Evolutionary conservation across 2,888 invertebrate species (phyloP).

Genomic region (Diachrysia chrysitis): DNA sequence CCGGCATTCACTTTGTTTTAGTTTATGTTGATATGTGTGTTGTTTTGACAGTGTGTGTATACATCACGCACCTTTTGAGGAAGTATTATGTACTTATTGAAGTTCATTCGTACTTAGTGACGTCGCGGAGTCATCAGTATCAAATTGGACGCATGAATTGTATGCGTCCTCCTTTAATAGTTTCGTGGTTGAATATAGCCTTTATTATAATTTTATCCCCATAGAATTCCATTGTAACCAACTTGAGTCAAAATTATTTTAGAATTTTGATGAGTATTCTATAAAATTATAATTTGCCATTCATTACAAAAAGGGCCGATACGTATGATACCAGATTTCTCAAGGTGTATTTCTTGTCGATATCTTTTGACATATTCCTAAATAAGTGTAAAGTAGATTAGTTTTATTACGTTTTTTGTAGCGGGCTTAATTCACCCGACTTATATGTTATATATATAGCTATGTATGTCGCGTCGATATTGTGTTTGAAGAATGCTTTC

Average conservation of each 20-base stretch:
- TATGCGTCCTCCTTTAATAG: slow-evolving; percentile 33
- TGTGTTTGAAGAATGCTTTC: slow-evolving; percentile 24
- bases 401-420: slow-evolving; percentile 64
- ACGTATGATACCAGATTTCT: slow-evolving; percentile 51
- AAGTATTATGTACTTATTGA: slow-evolving; percentile 69
- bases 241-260: not conserved
- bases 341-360: slow-evolving; percentile 72
- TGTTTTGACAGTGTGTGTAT: slow-evolving; percentile 55
- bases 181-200: slow-evolving; percentile 1
- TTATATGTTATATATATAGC: slow-evolving; percentile 63
- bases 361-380: slow-evolving; percentile 79
- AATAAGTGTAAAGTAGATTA: slow-evolving; percentile 83
- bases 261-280: not conserved
- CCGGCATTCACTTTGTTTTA: slow-evolving; percentile 40
- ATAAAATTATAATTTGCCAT: no score
- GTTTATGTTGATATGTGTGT: slow-evolving; percentile 56
- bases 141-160: slow-evolving; percentile 31
- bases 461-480: slow-evolving; percentile 62
- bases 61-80: slow-evolving; percentile 39
- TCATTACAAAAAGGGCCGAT: slow-evolving; percentile 41
- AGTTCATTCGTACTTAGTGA: slow-evolving; percentile 63
- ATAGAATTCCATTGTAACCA: not conserved
- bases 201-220: not conserved
- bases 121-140: slow-evolving; percentile 46
- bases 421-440: slow-evolving; percentile 58